Conservation (phyloP, 2,797 vertebrate species). For the Cercopithecus hamlyni region DNA sequence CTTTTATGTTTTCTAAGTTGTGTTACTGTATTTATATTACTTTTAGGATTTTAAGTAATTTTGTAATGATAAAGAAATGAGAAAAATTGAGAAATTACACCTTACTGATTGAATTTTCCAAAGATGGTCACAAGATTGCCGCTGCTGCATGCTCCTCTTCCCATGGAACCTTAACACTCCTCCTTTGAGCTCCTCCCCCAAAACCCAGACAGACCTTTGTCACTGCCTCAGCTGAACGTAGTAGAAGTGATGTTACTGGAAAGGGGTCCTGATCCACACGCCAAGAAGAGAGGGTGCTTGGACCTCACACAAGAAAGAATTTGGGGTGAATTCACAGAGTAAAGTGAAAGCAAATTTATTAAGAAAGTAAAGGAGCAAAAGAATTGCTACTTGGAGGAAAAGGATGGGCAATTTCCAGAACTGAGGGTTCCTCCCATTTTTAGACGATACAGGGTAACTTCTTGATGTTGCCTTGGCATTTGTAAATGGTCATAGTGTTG, state of each 20-base stretch:
- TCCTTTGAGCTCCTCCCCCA: neutral
- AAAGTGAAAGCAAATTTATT: neutral
- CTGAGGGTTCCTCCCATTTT: neutral
- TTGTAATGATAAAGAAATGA: slow-evolving; percentile 14
- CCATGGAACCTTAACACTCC: neutral
- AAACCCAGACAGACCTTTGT: neutral
- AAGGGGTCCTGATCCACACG: neutral
- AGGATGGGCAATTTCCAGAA: neutral
- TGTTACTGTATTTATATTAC: neutral
- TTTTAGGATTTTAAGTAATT: neutral
- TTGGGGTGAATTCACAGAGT: neutral
- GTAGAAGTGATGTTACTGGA: neutral
- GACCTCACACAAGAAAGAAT: neutral
- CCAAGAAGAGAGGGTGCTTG: neutral
- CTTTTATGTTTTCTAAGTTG: slow-evolving; percentile 24
- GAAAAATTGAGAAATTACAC: neutral
- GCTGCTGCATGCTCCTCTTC: neutral
- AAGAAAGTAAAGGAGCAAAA: neutral
- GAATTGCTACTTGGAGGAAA: neutral
- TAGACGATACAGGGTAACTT: neutral
- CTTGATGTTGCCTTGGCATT: neutral
- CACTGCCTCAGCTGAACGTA: neutral
- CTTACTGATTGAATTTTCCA: neutral
- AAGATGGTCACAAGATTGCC: neutral
- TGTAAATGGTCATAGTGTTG: neutral